Base-by-base conservation (phyloP, 2,797 vertebrate genomes). In the Liparis tanakae region DNA sequence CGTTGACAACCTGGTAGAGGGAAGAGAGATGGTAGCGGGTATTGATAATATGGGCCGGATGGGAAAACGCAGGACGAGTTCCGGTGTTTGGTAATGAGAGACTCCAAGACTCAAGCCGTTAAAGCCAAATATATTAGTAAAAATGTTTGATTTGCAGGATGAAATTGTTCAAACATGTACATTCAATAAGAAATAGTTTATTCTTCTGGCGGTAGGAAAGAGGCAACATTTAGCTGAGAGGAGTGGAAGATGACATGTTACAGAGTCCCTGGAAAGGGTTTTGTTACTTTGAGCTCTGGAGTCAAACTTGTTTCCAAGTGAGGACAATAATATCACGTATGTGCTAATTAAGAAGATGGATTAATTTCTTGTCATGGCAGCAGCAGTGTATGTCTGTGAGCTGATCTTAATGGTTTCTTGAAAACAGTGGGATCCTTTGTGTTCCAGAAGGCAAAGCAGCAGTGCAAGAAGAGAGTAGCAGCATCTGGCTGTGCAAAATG, bases 381-480 rank as follows among this genome's bases (percentile, higher is more conserved):
- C 58, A 34, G 70, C 54, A 48, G 22, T 64, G 58, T 67, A 41
- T 73, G 59, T 79, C 61, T 81, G 57, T 36, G 73, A 79, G 56
- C 3, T 39, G 59, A 44, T 73, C 69, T 66, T 70, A 76, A 75
- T 76, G 74, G 58, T 67, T 69, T 70, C 67, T 72, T 67, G 18
- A 37, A 70, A 82, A 65, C 74, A 78, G 70, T 76, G 51, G 72
- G 56, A 79, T 73, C 39, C 41, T 79, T 82, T 84, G 73, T 86
- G 82, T 81, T 84, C 68, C 75, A 87, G 70, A 82, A 82, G 77
- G 66, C 43, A 77, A 81, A 67, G 66, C 79, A 79, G 70, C 76
- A 72, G 67, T 6, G 58, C 61, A 56, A 33, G 36, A 74, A 33
- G 33, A 74, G 39, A 56, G 44, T 15, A 54, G 37, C 17, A 66